Base-by-base conservation (phyloP, 2,888 invertebrate genomes). In the Seladonia tumulorum region DNA sequence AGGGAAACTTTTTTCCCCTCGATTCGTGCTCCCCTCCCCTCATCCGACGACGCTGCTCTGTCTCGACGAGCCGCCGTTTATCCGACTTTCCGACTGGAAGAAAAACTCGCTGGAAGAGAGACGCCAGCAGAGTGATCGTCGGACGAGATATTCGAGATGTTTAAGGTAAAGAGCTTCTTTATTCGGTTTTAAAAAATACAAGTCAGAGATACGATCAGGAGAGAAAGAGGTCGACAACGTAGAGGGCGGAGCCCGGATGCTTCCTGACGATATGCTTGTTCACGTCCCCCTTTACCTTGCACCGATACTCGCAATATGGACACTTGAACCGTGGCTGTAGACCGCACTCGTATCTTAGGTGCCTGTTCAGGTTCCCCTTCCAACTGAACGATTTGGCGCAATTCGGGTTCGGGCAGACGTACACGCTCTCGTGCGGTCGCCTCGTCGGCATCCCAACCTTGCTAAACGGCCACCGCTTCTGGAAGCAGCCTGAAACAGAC, bases 271-370 rank as follows among this genome's bases (percentile, higher is more conserved):
- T 90, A 57, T 92, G 91, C 68, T 88, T 90, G 53, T 76, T 85
- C 49, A 93, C 89, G 79, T 92, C 91, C 4, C 83, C 89, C 60
- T 92, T 91, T 7, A 90, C 90, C 79, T 93, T 92, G 72, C 93
- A 92, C 72, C 91, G 85, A 86, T 93, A 93, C n/a, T 85, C 86
- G 79, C 93, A 93, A 53, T 91, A 89, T 5, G 92, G 92, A 74
- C 95, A 95, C 74, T 92, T 90, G 76, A 94, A 94, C 12, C 92
- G 91, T 14, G 93, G 93, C 74, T 91, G 88, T 29, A 91, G 87
- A 5, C 93, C 93, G 80, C 95, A 95, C 72, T 94, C 94, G 82
- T 93, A 92, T 82, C 91, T 93, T 49, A 94, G 88, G 83, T 95
- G 95, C 45, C 88, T 88, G 29, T 88, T 91, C 72, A 92, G 66